phyloP scores from a whole-genome alignment of 2,113 vertebrate species.

The Spea multiplicata region DNA sequence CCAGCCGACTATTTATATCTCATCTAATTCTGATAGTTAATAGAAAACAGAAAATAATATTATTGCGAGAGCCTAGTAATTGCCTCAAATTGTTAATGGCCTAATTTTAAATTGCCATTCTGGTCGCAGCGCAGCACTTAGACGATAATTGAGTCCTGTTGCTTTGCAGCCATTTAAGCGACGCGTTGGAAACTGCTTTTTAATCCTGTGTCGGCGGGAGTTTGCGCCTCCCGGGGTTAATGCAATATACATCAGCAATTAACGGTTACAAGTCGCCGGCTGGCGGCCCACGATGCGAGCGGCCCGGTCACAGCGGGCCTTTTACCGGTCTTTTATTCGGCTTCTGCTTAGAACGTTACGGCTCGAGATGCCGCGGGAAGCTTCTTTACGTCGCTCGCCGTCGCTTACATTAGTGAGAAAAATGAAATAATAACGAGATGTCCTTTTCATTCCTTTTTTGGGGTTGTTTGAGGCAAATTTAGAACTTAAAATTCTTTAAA shows the following conservation, averaged over 20 bases:
- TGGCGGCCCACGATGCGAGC: slow-evolving; percentile 20
- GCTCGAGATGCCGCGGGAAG: too few species aligned
- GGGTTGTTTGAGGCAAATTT: too few species aligned
- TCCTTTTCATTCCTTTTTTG: too few species aligned
- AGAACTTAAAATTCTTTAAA: too few species aligned
- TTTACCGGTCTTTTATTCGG: neutral
- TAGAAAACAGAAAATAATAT: slow-evolving; percentile 43
- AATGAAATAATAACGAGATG: neutral
- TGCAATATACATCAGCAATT: slow-evolving; percentile 47
- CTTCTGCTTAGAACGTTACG: too few species aligned
- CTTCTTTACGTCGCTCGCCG: too few species aligned
- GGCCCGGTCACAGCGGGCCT: neutral
- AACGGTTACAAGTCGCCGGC: slow-evolving; percentile 9
- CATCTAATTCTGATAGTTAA: slow-evolving; percentile 46
- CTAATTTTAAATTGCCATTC: slow-evolving; percentile 47
- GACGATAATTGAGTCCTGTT: slow-evolving; percentile 41
- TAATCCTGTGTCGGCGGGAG: slow-evolving; percentile 34
- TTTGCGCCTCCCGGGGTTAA: slow-evolving; percentile 37
- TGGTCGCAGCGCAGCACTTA: slow-evolving; percentile 21
- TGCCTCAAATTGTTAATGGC: slow-evolving; percentile 47
- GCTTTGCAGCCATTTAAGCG: slow-evolving; percentile 42
- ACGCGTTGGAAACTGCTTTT: slow-evolving; percentile 43
- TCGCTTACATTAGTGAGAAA: neutral
- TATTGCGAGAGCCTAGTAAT: slow-evolving; percentile 41
- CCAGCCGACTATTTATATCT: slow-evolving; percentile 20